phyloP scores from a whole-genome alignment of 2,888 invertebrate genomes.

The Rhorus exstirpatorius region DNA sequence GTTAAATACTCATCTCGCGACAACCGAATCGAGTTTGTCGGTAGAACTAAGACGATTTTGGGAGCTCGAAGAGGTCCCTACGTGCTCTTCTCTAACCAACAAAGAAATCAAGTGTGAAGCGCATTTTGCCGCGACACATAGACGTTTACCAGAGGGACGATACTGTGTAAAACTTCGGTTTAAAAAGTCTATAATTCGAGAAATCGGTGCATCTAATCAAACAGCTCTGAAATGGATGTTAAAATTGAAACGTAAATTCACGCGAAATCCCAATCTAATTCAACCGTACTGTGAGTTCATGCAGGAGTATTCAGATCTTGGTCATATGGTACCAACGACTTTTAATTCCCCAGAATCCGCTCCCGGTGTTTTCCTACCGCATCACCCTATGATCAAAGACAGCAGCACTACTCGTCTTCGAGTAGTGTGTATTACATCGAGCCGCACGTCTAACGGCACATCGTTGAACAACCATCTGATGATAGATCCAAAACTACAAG shows the following conservation, averaged over 20 bases:
- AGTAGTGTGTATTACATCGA: slow-evolving; percentile 68
- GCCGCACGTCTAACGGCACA: slow-evolving; percentile 54
- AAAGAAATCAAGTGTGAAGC: not conserved
- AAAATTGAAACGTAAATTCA: slow-evolving; percentile 25
- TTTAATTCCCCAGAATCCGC: not conserved
- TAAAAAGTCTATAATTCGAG: not conserved
- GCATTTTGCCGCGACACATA: slow-evolving; percentile 31
- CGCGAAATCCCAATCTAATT: slow-evolving; percentile 1
- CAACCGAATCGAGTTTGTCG: not conserved
- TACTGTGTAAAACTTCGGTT: slow-evolving; percentile 17
- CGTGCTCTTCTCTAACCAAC: not conserved
- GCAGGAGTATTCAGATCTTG: slow-evolving; percentile 23
- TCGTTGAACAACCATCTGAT: slow-evolving; percentile 64
- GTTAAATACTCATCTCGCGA: too few relatives aligned
- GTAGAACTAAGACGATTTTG: slow-evolving; percentile 29
- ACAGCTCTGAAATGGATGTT: not conserved
- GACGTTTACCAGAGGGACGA: slow-evolving; percentile 25
- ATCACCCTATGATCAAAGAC: slow-evolving; percentile 36
- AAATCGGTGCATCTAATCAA: too few relatives aligned
- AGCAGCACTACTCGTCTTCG: slow-evolving; percentile 57
- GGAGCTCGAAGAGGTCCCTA: slow-evolving; percentile 31
- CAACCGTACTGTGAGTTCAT: slow-evolving; percentile 37
- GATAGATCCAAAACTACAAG: slow-evolving; percentile 46
- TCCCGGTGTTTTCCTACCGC: slow-evolving; percentile 31
- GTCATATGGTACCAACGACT: slow-evolving; percentile 38